phyloP scores from a whole-genome alignment of 2,797 vertebrate species.

The Hypotaenidia philippensis region DNA sequence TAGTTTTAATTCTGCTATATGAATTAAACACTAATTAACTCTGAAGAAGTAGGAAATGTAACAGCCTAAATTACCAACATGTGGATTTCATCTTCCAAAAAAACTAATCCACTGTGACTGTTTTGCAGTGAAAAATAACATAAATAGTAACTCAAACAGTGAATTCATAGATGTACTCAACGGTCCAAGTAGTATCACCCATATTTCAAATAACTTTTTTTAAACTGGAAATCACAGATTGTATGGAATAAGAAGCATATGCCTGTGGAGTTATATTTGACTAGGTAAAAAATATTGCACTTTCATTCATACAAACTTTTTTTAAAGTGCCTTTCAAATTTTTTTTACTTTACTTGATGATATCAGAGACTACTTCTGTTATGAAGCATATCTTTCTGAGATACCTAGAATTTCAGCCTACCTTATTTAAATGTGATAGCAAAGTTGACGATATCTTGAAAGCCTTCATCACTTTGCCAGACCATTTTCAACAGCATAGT shows the following conservation, averaged over 20 bases:
- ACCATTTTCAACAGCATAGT: background rate
- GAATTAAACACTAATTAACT: background rate
- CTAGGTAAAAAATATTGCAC: background rate
- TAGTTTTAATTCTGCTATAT: background rate
- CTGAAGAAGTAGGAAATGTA: background rate
- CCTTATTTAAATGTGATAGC: background rate
- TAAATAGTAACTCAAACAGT: background rate
- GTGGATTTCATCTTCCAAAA: constrained; percentile 1
- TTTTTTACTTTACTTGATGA: background rate
- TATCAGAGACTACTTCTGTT: background rate
- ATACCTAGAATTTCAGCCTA: background rate
- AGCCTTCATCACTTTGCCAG: background rate
- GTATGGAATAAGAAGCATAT: background rate
- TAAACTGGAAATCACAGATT: background rate
- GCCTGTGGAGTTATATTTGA: background rate
- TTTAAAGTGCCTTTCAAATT: background rate
- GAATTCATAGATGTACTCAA: background rate
- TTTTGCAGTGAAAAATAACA: background rate
- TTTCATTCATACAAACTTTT: background rate
- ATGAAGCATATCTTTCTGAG: background rate
- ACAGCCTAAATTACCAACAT: background rate
- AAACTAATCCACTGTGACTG: background rate
- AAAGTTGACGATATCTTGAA: background rate
- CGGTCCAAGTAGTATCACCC: background rate
- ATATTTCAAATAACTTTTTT: background rate